Conservation (phyloP, 2,888 invertebrate species). For the Drosophila conformis region DNA sequence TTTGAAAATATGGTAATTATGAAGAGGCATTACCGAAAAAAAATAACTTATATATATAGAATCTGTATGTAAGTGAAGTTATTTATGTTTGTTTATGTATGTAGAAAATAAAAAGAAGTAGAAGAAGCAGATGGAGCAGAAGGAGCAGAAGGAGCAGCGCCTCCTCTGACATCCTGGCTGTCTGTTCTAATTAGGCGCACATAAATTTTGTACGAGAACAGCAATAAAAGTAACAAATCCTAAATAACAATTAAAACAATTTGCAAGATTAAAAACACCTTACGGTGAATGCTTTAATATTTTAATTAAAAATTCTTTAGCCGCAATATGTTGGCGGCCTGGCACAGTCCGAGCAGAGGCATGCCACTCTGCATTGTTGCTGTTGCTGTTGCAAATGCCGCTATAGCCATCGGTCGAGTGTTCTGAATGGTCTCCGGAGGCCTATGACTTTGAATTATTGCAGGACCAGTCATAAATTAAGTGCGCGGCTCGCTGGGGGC, state of each 20-base stretch:
- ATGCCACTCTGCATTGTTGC: slow-evolving; percentile 12
- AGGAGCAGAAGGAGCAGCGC: slow-evolving; percentile 1
- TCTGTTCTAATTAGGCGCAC: slow-evolving; percentile 78
- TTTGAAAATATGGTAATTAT: slow-evolving; percentile 82
- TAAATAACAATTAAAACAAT: slow-evolving; percentile 81
- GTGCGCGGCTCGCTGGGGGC: slow-evolving; percentile 29
- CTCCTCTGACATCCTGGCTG: slow-evolving; percentile 54
- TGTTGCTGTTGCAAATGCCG: slow-evolving; percentile 26
- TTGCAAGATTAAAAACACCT: slow-evolving; percentile 82
- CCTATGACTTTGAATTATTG: slow-evolving; percentile 82
- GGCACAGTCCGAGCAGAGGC: slow-evolving; percentile 17
- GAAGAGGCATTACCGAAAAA: slow-evolving; percentile 44
- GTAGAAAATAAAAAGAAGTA: slow-evolving; percentile 3
- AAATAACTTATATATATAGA: slow-evolving; percentile 1
- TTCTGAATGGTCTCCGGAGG: slow-evolving; percentile 75
- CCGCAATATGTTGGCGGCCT: slow-evolving; percentile 57
- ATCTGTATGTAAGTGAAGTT: slow-evolving; percentile 3
- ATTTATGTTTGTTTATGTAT: slow-evolving; percentile 22
- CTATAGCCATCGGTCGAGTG: slow-evolving; percentile 57
- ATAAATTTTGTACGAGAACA: slow-evolving; percentile 62
- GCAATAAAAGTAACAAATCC: slow-evolving; percentile 67
- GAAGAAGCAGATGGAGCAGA: background rate
- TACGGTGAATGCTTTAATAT: slow-evolving; percentile 74
- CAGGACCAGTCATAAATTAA: slow-evolving; percentile 78
- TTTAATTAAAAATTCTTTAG: slow-evolving; percentile 78